Evolutionary conservation across 2,797 vertebrate genomes (phyloP).

Genomic region (Carcharodon carcharias): DNA sequence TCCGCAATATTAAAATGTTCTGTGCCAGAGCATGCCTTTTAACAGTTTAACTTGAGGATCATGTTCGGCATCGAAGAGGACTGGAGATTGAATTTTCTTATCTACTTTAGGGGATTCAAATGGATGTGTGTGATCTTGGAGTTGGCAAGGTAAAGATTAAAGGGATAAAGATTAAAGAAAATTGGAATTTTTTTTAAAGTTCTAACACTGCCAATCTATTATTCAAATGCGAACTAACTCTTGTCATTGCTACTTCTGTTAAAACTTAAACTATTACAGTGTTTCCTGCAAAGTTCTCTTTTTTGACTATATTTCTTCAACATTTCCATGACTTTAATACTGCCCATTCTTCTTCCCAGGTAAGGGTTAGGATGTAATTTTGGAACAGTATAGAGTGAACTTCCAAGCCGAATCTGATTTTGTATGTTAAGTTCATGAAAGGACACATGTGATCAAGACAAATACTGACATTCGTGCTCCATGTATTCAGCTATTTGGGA

Average conservation of each 20-base stretch:
- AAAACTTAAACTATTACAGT: background rate
- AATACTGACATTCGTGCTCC: background rate
- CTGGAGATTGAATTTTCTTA: background rate
- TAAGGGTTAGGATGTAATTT: background rate
- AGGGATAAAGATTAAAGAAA: background rate
- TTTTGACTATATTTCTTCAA: background rate
- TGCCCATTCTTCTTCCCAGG: background rate
- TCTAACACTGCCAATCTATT: background rate
- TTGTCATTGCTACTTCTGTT: background rate
- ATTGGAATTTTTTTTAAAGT: background rate
- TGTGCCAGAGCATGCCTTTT: background rate
- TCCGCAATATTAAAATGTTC: background rate
- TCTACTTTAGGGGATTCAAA: background rate
- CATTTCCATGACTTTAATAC: background rate
- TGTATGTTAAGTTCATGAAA: background rate
- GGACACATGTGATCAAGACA: background rate
- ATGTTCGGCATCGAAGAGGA: background rate
- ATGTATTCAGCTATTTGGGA: background rate
- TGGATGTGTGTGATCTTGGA: too few relatives aligned
- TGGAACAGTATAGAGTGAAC: background rate
- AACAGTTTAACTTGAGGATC: background rate
- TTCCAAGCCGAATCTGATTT: background rate
- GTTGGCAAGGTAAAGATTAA: background rate
- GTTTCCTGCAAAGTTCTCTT: background rate
- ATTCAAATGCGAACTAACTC: background rate